Evolutionary conservation across 2,888 invertebrate genomes (phyloP), one percentile per base, ranked within the genome.

Genomic region (Omphaloscelis lunosa): DNA sequence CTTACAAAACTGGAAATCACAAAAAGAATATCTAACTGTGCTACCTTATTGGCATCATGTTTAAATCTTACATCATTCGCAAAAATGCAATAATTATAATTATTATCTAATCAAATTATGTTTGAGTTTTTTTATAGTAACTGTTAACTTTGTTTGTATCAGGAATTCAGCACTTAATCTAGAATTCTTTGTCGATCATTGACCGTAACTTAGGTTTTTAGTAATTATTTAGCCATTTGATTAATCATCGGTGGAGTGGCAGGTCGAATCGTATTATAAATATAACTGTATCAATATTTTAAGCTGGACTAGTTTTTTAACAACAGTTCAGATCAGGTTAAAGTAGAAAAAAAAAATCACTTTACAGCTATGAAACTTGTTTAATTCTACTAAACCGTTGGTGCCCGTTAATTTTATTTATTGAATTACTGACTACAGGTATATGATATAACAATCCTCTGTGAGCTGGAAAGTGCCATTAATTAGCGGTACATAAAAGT

Each of bases 311-410:
- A 20, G 20, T 66, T 66, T 27, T 39, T 65, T 29, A 20, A 48
- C 20, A 8, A 66, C 20, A 45, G 45, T 66, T 45, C 34, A 34
- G 20, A 45, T 45, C 7, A 65, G 17, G 17, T 8, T 0, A 7
- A 34, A 20, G 12, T 65, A 45, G 20, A n/a, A 45, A 12, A 66
- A 27, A 45, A n/a, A 34, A 39, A 4, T 5, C 34, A 34, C 5
- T 34, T 45, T 27, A 66, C 45, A 27, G 27, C 27, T 66, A 66
- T 66, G 12, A 66, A 66, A 27, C 20, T 20, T 45, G 65, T 66
- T 27, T 41, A 11, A 45, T 45, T 66, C 20, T 20, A 45, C 27
- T 20, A 27, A 27, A 4, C 11, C 27, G 12, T 41, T 39, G 8
- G 15, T 23, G 34, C 12, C 12, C 7, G 39, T 23, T 39, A 23